Base-by-base conservation (phyloP, 2,797 vertebrate species). In the Chromis chromis region DNA sequence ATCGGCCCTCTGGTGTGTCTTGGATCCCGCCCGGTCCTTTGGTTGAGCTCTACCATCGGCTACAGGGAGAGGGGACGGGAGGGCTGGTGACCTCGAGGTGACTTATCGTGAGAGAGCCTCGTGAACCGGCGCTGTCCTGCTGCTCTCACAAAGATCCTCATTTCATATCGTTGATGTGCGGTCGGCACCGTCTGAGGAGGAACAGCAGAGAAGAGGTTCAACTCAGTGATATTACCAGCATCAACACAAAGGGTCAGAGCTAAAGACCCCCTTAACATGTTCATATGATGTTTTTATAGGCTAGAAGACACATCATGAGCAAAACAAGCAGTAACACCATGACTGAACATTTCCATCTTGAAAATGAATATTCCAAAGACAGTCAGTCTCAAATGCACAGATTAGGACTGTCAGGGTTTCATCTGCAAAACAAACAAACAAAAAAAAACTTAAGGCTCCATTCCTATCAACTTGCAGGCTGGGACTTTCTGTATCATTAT, bases 91-190 rank as follows among this genome's bases (percentile, higher is more conserved):
- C 84, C 84, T 87, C 78, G 21, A 74, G 86, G 78, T 90, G 90
- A 86, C 89, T 67, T 84, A 24, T 69, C 14, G 83, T 75, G 84
- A 81, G 78, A 82, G 90, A 73, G 83, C 77, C 79, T 94, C 91
- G 90, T 72, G 92, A 93, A 78, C 94, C 94, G 91, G 94, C 90
- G 89, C 79, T 76, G 86, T 91, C 92, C 88, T 86, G 70, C 65
- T 83, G 81, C 88, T 86, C 94, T 89, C 91, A 86, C 88, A 79
- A 87, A 89, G 82, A 89, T 94, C 92, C 93, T 95, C 73, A 1
- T 39, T 64, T 95, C 94, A 96, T 94, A 99, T 99, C 1, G 98
- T 99, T 69, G 98, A 99, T 74, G 98, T 99, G 89, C 97, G 96
- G 91, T 99, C 98, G 0, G 97, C 96, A 36, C 98, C 98, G 69